Percentiles rank a stretch among this genome's conserved stretches.
phyloP scores from a whole-genome alignment of 2,113 vertebrate genomes.

The Poicephalus meyeri region DNA sequence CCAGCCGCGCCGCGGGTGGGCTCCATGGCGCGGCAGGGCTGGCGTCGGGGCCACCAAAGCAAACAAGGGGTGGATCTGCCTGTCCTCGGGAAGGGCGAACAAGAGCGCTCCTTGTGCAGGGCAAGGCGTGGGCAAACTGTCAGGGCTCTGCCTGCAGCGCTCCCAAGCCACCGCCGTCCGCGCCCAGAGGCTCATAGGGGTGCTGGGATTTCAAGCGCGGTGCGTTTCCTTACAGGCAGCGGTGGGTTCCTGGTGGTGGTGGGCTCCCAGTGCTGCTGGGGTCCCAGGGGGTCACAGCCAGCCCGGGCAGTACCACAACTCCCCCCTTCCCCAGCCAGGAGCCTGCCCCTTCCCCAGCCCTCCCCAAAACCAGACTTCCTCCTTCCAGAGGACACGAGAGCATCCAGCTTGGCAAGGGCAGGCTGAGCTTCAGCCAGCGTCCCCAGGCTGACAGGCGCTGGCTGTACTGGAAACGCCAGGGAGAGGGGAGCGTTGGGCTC shows the following conservation, averaged over 20 bases:
- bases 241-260: not conserved
- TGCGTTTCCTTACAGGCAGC: not conserved
- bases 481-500: not conserved
- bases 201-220: not conserved
- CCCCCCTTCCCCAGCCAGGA: not conserved
- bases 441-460: not conserved
- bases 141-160: not conserved
- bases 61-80: not conserved
- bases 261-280: not conserved
- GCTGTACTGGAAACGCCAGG: not conserved
- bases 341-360: not conserved
- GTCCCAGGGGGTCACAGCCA: not conserved
- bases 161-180: not conserved
- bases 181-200: not conserved
- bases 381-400: not conserved
- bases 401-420: not conserved
- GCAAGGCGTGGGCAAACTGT: rapidly evolving
- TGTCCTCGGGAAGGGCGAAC: not conserved
- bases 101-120: conserved; percentile 19
- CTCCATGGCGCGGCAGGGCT: not conserved
- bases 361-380: not conserved
- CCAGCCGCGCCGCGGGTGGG: not conserved
- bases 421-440: not conserved
- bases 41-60: rapidly evolving
- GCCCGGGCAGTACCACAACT: not conserved